Conservation (phyloP, 2,797 vertebrate species). For the Hypotaenidia philippensis region DNA sequence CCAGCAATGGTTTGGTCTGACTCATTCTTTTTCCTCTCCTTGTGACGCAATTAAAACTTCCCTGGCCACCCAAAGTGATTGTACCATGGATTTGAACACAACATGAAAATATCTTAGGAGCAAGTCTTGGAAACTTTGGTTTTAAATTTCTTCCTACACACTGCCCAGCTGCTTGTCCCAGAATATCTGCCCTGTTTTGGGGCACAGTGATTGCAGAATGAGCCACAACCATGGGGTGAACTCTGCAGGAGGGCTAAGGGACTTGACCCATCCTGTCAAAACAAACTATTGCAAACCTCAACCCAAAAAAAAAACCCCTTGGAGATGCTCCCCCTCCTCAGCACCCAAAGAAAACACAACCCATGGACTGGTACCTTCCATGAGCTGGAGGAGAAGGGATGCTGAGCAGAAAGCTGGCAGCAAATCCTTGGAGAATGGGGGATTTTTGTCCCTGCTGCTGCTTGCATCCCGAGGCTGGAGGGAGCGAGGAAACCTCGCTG, state of each 20-base stretch:
- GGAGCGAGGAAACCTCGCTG: neutral
- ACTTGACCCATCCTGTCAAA: neutral
- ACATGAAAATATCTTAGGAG: neutral
- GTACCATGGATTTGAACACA: fast-evolving
- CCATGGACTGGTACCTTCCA: neutral
- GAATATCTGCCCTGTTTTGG: neutral
- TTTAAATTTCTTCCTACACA: neutral
- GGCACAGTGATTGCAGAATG: neutral
- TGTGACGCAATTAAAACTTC: neutral
- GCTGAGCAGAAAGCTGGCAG: neutral
- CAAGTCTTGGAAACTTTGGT: neutral
- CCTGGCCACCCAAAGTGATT: neutral
- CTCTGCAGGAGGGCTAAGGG: neutral
- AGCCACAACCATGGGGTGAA: neutral
- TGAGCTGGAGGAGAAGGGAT: fast-evolving
- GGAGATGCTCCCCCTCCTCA: neutral
- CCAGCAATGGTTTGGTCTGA: neutral
- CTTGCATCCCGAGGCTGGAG: fast-evolving
- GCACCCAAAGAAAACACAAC: neutral
- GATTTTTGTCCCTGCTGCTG: neutral
- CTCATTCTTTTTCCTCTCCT: neutral
- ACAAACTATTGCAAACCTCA: neutral
- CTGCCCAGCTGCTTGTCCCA: neutral
- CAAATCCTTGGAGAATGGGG: neutral
- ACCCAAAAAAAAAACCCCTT: neutral